A percentile compares a stretch with the other conserved stretches of the same genome.
These are phyloP conservation scores for Orestias chungarensis DNA, from an alignment of 2,797 vertebrate genomes.

Conservation along the genomic window DNA sequence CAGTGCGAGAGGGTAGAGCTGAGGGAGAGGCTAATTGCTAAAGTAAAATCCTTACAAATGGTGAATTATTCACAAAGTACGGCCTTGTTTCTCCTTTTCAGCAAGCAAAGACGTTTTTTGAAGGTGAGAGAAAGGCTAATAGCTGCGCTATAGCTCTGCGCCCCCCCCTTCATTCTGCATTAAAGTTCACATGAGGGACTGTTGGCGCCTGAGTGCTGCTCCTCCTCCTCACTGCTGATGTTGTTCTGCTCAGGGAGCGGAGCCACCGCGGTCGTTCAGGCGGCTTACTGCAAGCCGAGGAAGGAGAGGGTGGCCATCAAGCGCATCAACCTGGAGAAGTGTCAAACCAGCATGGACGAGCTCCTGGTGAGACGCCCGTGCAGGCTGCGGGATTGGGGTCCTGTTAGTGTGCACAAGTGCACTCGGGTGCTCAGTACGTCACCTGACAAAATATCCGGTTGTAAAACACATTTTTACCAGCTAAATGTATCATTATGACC, in stretches of 20 bases:
- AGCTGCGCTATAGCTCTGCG: background rate
- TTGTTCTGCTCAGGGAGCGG: constrained; percentile 85
- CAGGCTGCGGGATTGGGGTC: background rate
- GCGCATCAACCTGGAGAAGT: constrained; percentile 98
- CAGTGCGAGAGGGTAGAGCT: background rate
- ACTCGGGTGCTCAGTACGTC: too few relatives aligned
- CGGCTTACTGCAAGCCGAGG: constrained; percentile 90
- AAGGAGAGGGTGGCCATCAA: constrained; percentile 99
- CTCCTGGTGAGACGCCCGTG: constrained; percentile 85
- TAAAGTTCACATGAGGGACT: background rate
- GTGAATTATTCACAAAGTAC: background rate
- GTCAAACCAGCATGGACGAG: constrained; percentile 99
- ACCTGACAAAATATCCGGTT: background rate
- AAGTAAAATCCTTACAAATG: background rate
- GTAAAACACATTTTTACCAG: background rate
- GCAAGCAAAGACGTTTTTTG: background rate
- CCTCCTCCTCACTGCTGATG: background rate
- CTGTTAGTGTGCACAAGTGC: background rate
- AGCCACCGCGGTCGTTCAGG: constrained; percentile 97
- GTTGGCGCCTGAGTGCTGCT: background rate
- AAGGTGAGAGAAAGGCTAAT: background rate
- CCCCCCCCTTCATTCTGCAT: background rate
- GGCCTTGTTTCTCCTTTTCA: background rate
- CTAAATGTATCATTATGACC: background rate
- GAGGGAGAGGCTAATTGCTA: background rate